A percentile compares a stretch with the other conserved stretches of the same genome.
These are phyloP conservation scores for Drosophila ohnishii DNA, from an alignment of 1,140 invertebrate species.

Conservation along the genomic window DNA sequence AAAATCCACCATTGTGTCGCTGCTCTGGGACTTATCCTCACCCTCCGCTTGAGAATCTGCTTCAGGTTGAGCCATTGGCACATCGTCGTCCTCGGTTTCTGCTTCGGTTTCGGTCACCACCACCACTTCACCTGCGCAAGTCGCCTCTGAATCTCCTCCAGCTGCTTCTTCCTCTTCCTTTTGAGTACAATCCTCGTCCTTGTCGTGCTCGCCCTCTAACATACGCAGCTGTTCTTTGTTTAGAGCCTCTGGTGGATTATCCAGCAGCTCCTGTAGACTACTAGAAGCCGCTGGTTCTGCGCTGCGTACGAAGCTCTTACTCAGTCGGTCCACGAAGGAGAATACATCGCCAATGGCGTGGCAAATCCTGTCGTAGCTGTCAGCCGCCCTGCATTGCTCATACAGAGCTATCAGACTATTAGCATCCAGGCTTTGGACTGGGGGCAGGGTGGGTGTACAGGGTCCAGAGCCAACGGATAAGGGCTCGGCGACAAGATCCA, in stretches of 20 bases:
- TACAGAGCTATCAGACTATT: slow-evolving; percentile 87
- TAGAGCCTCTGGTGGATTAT: slow-evolving; percentile 70
- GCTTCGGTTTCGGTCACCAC: slow-evolving; percentile 61
- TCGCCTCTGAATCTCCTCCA: background rate
- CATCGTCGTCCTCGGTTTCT: slow-evolving; percentile 46
- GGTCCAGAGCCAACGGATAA: slow-evolving; percentile 32
- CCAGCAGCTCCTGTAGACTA: slow-evolving; percentile 79
- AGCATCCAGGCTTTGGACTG: slow-evolving; percentile 87
- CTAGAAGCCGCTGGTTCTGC: slow-evolving; percentile 61
- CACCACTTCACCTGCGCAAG: background rate
- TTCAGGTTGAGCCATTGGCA: slow-evolving; percentile 56
- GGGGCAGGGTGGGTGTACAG: slow-evolving; percentile 53
- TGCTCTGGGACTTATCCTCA: slow-evolving; percentile 21
- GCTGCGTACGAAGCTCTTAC: slow-evolving; percentile 84
- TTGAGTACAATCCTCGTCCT: slow-evolving; percentile 89
- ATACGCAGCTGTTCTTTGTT: slow-evolving; percentile 88
- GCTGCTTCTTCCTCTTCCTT: slow-evolving; percentile 58
- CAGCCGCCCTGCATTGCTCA: slow-evolving; percentile 86
- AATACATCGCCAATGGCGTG: slow-evolving; percentile 89
- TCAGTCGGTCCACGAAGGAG: slow-evolving; percentile 88
- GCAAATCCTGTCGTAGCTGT: slow-evolving; percentile 87
- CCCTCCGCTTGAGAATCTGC: background rate
- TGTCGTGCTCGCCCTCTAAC: slow-evolving; percentile 91
- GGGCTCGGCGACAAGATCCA: slow-evolving; percentile 22
- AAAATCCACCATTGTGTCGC: slow-evolving; percentile 85